These are phyloP conservation scores for Montipora capitata DNA, from an alignment of 92 coral and sea anemone species.

Conservation along the genomic window DNA sequence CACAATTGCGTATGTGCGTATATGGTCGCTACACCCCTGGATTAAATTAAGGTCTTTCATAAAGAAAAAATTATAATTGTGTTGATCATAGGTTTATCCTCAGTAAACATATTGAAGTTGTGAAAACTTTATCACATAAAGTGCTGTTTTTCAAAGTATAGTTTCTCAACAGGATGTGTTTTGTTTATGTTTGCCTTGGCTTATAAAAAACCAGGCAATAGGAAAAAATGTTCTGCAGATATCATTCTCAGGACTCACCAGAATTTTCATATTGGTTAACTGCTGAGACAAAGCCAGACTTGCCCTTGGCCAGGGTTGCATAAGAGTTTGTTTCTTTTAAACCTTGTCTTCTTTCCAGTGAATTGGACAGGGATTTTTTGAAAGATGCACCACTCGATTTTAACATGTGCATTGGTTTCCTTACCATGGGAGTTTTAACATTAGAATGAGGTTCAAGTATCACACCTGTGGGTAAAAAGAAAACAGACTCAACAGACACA, in stretches of 20 bases:
- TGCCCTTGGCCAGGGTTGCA: not conserved
- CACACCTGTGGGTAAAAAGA: slow-evolving; percentile 43
- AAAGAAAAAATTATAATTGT: too few species aligned
- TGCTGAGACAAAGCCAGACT: not conserved
- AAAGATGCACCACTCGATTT: slow-evolving; percentile 48
- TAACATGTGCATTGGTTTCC: slow-evolving; percentile 70
- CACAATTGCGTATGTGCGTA: too few species aligned
- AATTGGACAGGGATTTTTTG: slow-evolving; percentile 17
- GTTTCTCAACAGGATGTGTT: too few species aligned
- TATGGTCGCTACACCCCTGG: too few species aligned
- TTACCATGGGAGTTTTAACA: slow-evolving; percentile 79
- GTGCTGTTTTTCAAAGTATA: too few species aligned
- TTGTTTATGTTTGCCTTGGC: too few species aligned
- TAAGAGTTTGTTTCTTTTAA: not conserved
- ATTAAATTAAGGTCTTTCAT: too few species aligned
- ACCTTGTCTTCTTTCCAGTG: slow-evolving; percentile 22
- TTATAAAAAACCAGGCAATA: too few species aligned
- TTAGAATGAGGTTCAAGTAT: slow-evolving; percentile 60
- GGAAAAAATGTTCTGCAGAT: too few species aligned
- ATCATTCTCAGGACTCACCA: slow-evolving; percentile 4
- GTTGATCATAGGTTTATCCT: too few species aligned
- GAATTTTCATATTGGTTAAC: not conserved
- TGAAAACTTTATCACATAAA: too few species aligned
- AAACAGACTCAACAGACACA: not conserved
- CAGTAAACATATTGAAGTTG: too few species aligned